These are phyloP conservation scores for Sphyrna mokarran DNA, from an alignment of 2,113 vertebrate genomes.

Conservation along the genomic window DNA sequence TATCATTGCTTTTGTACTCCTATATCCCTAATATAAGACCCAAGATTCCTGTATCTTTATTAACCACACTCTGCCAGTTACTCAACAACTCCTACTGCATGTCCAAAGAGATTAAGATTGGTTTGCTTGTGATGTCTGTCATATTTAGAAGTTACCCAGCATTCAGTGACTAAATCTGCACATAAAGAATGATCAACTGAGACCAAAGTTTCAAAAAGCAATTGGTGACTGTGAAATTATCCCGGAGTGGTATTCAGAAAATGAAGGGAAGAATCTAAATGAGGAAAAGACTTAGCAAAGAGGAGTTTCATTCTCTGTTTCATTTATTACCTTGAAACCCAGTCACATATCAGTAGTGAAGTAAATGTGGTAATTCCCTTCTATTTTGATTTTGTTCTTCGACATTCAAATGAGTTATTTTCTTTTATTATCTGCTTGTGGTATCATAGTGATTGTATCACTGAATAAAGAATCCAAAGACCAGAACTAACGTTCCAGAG, in stretches of 20 bases:
- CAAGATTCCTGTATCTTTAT: not conserved
- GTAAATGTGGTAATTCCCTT: not conserved
- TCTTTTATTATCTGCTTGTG: not conserved
- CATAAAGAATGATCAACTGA: not conserved
- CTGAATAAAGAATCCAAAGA: no score
- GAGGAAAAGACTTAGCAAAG: not conserved
- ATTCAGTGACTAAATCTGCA: not conserved
- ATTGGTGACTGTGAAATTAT: not conserved
- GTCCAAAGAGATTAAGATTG: not conserved
- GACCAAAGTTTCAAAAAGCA: not conserved
- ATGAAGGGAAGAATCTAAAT: not conserved
- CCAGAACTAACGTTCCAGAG: no score
- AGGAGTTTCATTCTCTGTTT: not conserved
- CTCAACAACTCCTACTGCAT: not conserved
- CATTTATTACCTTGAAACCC: not conserved
- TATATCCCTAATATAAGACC: no score
- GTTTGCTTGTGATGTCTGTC: not conserved
- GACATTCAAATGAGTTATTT: not conserved
- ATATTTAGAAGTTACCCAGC: not conserved
- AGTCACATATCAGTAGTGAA: not conserved
- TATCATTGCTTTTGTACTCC: not conserved
- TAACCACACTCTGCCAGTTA: not conserved
- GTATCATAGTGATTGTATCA: no score
- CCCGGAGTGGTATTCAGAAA: not conserved
- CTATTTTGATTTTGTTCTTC: not conserved